Conservation (phyloP, 2,113 vertebrate genomes). For the Melanotaenia duboulayi region DNA sequence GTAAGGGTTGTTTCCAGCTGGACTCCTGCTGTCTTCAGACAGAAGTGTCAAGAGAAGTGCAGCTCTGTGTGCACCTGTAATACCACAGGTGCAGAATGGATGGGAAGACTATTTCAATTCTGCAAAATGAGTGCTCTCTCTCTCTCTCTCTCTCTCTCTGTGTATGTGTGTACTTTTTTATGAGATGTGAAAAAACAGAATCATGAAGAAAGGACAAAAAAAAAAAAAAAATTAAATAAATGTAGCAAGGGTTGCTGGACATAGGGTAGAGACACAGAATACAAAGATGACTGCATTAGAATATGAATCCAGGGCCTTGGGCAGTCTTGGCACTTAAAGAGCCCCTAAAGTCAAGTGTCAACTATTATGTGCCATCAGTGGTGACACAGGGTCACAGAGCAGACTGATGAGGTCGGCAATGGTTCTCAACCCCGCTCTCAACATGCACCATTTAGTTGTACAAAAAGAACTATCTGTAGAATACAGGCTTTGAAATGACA, state of each 20-base stretch:
- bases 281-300: slow-evolving; percentile 70
- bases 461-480: slow-evolving; percentile 63
- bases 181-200: slow-evolving; percentile 31
- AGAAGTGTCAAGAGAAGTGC: slow-evolving; percentile 71
- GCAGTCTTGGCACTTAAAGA: slow-evolving; percentile 73
- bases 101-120: slow-evolving; percentile 67
- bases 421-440: slow-evolving; percentile 61
- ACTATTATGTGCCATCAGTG: slow-evolving; percentile 76
- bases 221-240: slow-evolving; percentile 42
- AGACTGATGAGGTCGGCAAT: slow-evolving; percentile 67
- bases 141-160: slow-evolving; percentile 37
- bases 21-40: slow-evolving; percentile 55
- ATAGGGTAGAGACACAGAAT: slow-evolving; percentile 54
- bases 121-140: slow-evolving; percentile 12
- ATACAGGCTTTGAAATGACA: slow-evolving; percentile 46
- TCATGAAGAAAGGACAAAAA: slow-evolving; percentile 34
- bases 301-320: slow-evolving; percentile 65
- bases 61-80: slow-evolving; percentile 64
- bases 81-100: slow-evolving; percentile 50
- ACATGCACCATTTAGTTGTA: slow-evolving; percentile 75
- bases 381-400: slow-evolving; percentile 76
- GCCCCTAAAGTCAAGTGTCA: slow-evolving; percentile 78
- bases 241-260: slow-evolving; percentile 47
- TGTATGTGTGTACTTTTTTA: slow-evolving; percentile 26
- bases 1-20: slow-evolving; percentile 44